phyloP scores from a whole-genome alignment of 1,140 invertebrate species.

The Tenebrio molitor region DNA sequence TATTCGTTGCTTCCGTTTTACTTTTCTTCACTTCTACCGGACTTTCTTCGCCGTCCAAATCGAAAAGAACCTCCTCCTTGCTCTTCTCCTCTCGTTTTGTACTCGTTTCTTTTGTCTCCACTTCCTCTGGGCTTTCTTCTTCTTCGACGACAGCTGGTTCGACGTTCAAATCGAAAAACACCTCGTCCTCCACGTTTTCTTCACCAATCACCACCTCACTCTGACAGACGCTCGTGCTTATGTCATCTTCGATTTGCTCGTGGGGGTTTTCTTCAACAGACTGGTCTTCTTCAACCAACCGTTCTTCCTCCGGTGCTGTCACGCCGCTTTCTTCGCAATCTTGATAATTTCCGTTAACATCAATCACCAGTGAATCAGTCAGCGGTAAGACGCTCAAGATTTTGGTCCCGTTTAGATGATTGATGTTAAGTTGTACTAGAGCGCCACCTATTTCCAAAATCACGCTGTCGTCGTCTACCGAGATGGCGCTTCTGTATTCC shows the following conservation, averaged over 20 bases:
- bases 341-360: constrained; percentile 58
- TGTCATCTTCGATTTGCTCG: neutral
- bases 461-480: constrained; percentile 56
- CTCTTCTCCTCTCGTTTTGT: neutral
- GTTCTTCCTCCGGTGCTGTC: neutral
- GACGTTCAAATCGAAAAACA: neutral
- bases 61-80: too few species aligned
- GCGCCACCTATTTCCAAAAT: constrained; percentile 61
- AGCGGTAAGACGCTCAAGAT: constrained; percentile 61
- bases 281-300: neutral
- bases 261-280: neutral
- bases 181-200: constrained; percentile 25
- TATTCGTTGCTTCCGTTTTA: neutral
- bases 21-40: constrained; percentile 8
- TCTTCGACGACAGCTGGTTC: neutral
- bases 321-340: neutral
- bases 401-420: constrained; percentile 58
- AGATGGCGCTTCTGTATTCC: constrained; percentile 50
- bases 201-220: constrained; percentile 9
- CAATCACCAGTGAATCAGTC: constrained; percentile 55
- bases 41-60: too few species aligned
- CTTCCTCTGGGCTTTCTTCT: neutral
- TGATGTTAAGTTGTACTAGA: constrained; percentile 61
- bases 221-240: neutral
- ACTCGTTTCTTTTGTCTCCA: constrained; percentile 14